Percentiles rank a stretch among this genome's conserved stretches.
phyloP scores from a whole-genome alignment of 1,140 invertebrate species.

The Neuroterus valhalla region DNA sequence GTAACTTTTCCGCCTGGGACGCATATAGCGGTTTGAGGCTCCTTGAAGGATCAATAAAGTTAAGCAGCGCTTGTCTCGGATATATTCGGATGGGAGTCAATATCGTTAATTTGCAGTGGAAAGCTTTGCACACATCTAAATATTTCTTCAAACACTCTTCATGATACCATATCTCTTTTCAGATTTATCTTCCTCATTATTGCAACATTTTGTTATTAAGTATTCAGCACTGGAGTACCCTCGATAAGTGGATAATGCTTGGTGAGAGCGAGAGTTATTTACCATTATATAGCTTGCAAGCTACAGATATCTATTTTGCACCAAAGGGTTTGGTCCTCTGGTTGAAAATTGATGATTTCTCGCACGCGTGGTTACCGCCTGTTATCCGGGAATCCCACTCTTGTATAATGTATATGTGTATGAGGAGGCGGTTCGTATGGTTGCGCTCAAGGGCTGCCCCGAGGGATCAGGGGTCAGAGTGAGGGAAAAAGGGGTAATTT shows the following conservation, averaged over 20 bases:
- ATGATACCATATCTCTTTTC: background rate
- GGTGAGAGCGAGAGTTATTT: conserved; percentile 6
- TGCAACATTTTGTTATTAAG: background rate
- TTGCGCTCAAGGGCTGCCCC: background rate
- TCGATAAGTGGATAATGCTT: conserved; percentile 9
- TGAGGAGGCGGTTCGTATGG: background rate
- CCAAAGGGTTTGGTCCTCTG: conserved; percentile 35
- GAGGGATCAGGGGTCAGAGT: background rate
- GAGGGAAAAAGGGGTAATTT: conserved; percentile 3
- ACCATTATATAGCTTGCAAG: conserved; percentile 10
- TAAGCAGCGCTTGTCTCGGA: too few species aligned
- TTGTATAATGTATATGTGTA: background rate
- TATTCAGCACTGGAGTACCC: background rate
- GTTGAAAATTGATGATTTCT: conserved; percentile 38
- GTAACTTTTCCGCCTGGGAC: too few species aligned
- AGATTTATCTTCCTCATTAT: background rate
- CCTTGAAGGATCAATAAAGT: too few species aligned
- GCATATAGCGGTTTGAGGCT: too few species aligned
- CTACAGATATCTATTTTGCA: conserved; percentile 19
- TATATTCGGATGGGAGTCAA: too few species aligned
- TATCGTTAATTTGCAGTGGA: too few species aligned
- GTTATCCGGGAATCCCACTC: conserved; percentile 36
- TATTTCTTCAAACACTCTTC: too few species aligned
- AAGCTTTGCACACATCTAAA: too few species aligned
- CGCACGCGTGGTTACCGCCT: conserved; percentile 38